Base-by-base conservation (phyloP, 2,888 invertebrate species). In the Zygothrica quintamaculata region DNA sequence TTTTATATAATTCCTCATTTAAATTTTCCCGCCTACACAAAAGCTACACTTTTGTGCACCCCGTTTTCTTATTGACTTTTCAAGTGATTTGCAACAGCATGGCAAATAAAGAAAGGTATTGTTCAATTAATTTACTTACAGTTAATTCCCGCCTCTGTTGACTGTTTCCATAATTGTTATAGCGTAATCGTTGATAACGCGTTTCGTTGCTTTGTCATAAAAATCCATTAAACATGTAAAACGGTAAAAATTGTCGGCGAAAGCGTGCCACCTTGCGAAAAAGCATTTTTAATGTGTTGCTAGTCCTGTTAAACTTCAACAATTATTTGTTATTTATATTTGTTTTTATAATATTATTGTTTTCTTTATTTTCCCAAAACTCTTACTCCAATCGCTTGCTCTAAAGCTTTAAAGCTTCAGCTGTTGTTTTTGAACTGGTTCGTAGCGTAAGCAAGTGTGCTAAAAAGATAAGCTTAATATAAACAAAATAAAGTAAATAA, bases 161-260 rank as follows among this genome's bases (percentile, higher is more conserved):
- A 46, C 43, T 64, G 33, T 25, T 79, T 34, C 34, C 50, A 43
- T 48, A 68, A 50, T 72, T 86, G 65, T 79, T 86, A 52, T 77
- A 77, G 34, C 85, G 85, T 64, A 85, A 73, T 40, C 82, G 78
- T 57, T 82, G 76, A 74, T 85, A 84, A 60, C 82, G 82, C 37
- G 64, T 42, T 16, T 84, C 85, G 58, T 84, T 84, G 42, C 59
- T 71, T 53, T 86, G 82, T 84, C 82, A 84, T 87, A 84, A 84
- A 62, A 84, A 84, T 18, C 82, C 82, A 81, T 84, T 84, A 22
- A 84, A 84, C 62, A 84, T 51, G 15, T 84, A 84, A 51, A 84
- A 84, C n/a, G 82, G 87, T 13, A 84, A 34, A 74, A 85, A 85
- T 61, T 84, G 82, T 40, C 82, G 82, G 18, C 82, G 80, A 36